A percentile compares a stretch with the other conserved stretches of the same genome.
These are phyloP conservation scores for Eueides isabella DNA, from an alignment of 1,140 invertebrate species.

Conservation along the genomic window DNA sequence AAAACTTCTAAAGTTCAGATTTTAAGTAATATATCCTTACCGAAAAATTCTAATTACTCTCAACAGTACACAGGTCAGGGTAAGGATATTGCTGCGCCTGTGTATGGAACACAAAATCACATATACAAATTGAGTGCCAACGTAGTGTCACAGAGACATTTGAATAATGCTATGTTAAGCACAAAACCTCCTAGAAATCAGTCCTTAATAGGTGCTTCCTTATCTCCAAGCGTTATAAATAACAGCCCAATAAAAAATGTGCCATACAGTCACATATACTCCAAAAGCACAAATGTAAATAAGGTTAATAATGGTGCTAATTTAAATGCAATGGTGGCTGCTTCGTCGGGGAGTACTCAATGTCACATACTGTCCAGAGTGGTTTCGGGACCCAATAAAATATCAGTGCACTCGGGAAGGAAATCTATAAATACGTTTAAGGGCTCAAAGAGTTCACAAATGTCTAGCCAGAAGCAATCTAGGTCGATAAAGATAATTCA, in stretches of 20 bases:
- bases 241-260: slow-evolving; percentile 72
- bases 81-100: slow-evolving; percentile 63
- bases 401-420: slow-evolving; percentile 74
- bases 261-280: slow-evolving; percentile 70
- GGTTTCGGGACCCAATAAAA: slow-evolving; percentile 73
- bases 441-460: slow-evolving; percentile 67
- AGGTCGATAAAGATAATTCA: slow-evolving; percentile 78
- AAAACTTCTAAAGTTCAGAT: slow-evolving; percentile 77
- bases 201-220: slow-evolving; percentile 66
- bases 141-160: slow-evolving; percentile 67
- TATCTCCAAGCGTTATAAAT: slow-evolving; percentile 66
- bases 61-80: slow-evolving; percentile 67
- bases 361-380: slow-evolving; percentile 77
- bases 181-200: slow-evolving; percentile 70
- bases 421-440: slow-evolving; percentile 72
- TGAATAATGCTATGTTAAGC: slow-evolving; percentile 70
- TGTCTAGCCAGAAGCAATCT: slow-evolving; percentile 64
- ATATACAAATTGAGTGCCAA: slow-evolving; percentile 72
- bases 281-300: slow-evolving; percentile 72
- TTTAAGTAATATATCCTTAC: slow-evolving; percentile 75
- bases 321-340: slow-evolving; percentile 72
- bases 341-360: slow-evolving; percentile 69
- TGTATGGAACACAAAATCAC: slow-evolving; percentile 75
- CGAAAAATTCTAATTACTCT: slow-evolving; percentile 70
- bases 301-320: slow-evolving; percentile 80